phyloP scores from a whole-genome alignment of 2,888 invertebrate genomes.

The Coremacera marginata region DNA sequence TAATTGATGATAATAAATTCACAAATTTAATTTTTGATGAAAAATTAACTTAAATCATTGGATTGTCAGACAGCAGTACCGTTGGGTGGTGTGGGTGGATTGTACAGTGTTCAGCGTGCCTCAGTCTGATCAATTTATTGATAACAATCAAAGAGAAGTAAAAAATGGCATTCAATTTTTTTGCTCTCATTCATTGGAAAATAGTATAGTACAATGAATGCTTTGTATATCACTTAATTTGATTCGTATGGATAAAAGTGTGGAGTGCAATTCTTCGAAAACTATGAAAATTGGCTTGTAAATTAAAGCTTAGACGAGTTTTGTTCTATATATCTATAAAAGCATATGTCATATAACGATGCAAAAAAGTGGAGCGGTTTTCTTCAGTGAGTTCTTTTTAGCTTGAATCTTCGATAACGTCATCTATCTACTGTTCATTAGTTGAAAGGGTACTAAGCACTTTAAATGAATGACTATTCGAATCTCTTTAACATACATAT shows the following conservation, averaged over 20 bases:
- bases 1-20: conserved; percentile 52
- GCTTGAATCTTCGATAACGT: no score
- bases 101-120: neutral
- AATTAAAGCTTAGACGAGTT: no score
- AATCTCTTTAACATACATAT: no score
- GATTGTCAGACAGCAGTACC: neutral
- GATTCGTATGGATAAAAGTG: neutral
- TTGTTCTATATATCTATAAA: no score
- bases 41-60: conserved; percentile 12
- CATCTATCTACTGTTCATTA: no score
- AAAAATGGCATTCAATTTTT: neutral
- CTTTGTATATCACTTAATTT: neutral
- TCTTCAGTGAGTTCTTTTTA: no score
- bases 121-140: neutral
- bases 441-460: no score
- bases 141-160: neutral
- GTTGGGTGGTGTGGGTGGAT: neutral
- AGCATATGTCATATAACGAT: no score
- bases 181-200: neutral
- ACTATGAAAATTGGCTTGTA: no score
- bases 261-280: neutral
- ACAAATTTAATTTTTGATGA: conserved; percentile 44
- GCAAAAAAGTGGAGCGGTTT: no score
- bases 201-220: neutral
- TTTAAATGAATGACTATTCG: no score